phyloP scores from a whole-genome alignment of 2,797 vertebrate genomes.

The Pseudocheirus occidentalis region DNA sequence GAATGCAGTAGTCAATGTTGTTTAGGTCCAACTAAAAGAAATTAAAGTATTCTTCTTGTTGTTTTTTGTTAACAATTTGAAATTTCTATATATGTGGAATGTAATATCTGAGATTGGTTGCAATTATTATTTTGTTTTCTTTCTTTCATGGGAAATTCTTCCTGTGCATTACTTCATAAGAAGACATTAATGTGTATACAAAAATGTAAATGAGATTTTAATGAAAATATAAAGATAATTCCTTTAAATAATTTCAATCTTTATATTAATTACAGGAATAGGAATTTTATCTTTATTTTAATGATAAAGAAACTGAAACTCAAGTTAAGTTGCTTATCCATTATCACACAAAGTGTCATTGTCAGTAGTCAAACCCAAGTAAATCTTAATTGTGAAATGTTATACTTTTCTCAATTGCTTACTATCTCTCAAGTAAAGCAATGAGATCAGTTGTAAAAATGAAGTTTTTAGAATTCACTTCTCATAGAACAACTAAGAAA shows the following conservation, averaged over 20 bases:
- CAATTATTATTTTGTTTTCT: neutral
- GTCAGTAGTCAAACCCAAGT: neutral
- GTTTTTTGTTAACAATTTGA: neutral
- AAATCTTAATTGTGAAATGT: neutral
- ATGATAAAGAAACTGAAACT: no score
- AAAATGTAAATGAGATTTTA: no score
- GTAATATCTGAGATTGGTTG: neutral
- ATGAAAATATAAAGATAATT: no score
- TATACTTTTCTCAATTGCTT: neutral
- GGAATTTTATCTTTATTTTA: no score
- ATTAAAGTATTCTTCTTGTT: neutral
- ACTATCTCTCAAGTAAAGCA: neutral
- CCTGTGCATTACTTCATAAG: neutral
- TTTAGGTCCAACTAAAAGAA: neutral
- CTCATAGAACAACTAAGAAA: neutral
- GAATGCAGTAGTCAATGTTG: neutral
- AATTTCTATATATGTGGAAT: neutral
- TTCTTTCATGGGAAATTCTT: neutral
- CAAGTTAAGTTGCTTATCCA: no score
- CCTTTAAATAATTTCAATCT: no score
- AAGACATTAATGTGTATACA: neutral
- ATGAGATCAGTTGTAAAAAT: neutral
- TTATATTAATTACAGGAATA: no score
- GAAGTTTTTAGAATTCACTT: neutral
- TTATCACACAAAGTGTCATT: neutral